These are phyloP conservation scores for Eolophus roseicapilla DNA, from an alignment of 2,113 vertebrate species.

Conservation along the genomic window DNA sequence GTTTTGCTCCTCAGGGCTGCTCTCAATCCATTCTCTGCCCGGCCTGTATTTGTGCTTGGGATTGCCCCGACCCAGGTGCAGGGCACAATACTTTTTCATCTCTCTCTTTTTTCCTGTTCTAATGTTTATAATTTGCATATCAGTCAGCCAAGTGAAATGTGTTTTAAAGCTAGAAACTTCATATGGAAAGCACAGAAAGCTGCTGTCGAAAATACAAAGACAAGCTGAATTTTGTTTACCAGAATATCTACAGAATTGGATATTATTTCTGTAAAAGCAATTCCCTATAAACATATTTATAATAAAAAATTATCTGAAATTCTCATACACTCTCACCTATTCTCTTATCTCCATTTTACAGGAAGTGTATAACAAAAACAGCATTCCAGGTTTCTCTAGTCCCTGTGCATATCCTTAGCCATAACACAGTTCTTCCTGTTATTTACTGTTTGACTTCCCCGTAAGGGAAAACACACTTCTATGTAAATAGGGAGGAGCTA, in stretches of 20 bases:
- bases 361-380: background rate
- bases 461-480: background rate
- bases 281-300: background rate
- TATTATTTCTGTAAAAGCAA: background rate
- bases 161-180: background rate
- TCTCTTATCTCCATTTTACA: background rate
- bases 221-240: background rate
- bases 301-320: background rate
- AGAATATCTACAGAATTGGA: background rate
- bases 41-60: too few relatives aligned
- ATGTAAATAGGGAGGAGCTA: background rate
- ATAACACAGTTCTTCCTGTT: background rate
- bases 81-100: background rate
- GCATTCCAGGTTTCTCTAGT: background rate
- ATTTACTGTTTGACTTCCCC: background rate
- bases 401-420: background rate
- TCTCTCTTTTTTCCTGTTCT: background rate
- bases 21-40: too few relatives aligned
- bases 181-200: background rate
- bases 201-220: background rate
- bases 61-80: too few relatives aligned
- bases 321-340: background rate
- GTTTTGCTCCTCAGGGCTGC: too few relatives aligned
- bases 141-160: background rate
- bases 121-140: conserved; percentile 3